These are phyloP conservation scores for Dinothrombium tinctorium DNA, from an alignment of 1,140 invertebrate genomes.

Conservation along the genomic window DNA sequence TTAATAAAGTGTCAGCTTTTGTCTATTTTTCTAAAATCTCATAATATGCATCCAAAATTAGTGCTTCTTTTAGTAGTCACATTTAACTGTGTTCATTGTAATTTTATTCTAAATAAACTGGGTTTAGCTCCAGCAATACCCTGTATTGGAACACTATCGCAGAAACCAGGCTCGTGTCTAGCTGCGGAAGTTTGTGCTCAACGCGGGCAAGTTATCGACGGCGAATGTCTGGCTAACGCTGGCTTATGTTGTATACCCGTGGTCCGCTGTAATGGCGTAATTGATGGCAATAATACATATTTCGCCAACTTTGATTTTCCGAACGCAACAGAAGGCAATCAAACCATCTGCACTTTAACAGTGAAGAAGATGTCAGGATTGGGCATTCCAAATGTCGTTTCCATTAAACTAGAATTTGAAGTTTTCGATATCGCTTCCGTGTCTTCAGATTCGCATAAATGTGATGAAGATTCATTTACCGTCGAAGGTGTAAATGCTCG, in stretches of 20 bases:
- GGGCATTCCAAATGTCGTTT: neutral
- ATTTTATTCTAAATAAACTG: no score
- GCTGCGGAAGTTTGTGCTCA: neutral
- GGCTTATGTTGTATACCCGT: neutral
- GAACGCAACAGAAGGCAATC: neutral
- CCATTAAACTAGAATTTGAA: slow-evolving; percentile 1
- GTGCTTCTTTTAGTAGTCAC: no score
- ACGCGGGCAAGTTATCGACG: neutral
- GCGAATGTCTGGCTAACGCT: neutral
- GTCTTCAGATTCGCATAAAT: slow-evolving; percentile 2
- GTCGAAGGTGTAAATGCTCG: slow-evolving; percentile 30
- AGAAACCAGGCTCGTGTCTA: neutral
- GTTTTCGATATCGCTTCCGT: slow-evolving; percentile 2
- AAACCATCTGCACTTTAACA: slow-evolving; percentile 1
- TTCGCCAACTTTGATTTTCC: slow-evolving; percentile 4
- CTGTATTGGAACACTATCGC: neutral
- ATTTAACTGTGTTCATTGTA: no score
- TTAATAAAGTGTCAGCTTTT: no score
- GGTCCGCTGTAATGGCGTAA: neutral
- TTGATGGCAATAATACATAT: neutral
- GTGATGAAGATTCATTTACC: slow-evolving; percentile 6
- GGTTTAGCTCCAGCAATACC: no score
- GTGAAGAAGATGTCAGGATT: no score
- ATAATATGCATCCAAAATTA: no score
- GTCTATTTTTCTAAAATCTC: no score